Conservation (phyloP, 2,888 invertebrate species). For the Rapana venosa region DNA sequence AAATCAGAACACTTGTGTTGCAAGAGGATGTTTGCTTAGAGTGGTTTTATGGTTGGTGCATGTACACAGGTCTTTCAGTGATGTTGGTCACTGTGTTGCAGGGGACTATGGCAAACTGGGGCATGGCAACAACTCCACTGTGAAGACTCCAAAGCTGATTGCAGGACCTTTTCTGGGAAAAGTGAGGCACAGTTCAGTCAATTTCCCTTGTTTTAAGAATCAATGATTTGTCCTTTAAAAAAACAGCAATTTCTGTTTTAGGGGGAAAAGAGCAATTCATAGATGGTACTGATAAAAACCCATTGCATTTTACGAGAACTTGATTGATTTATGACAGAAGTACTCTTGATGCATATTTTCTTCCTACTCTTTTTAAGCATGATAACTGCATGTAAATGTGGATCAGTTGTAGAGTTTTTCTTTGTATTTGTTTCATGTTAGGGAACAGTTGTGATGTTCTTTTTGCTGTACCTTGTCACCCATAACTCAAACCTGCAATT, state of each 20-base stretch:
- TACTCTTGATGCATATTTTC: background rate
- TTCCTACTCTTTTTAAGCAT: background rate
- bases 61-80: background rate
- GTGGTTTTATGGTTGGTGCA: background rate
- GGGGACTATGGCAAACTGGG: conserved; percentile 84
- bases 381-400: too few relatives aligned
- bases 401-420: background rate
- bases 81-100: conserved; percentile 55
- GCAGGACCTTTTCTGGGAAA: conserved; percentile 82
- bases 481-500: too few relatives aligned
- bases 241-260: too few relatives aligned
- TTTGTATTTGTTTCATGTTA: background rate
- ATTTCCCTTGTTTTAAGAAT: too few relatives aligned
- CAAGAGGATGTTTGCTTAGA: background rate
- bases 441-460: background rate
- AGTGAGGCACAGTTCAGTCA: conserved; percentile 69
- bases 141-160: conserved; percentile 82
- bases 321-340: too few relatives aligned
- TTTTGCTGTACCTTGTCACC: background rate
- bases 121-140: conserved; percentile 83
- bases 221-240: too few relatives aligned
- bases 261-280: too few relatives aligned
- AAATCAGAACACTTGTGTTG: too few relatives aligned
- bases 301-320: too few relatives aligned
- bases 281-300: too few relatives aligned